A percentile compares a stretch with the other conserved stretches of the same genome.
Conservation (phyloP, 2,888 invertebrate species). For the Limenitis camilla region DNA sequence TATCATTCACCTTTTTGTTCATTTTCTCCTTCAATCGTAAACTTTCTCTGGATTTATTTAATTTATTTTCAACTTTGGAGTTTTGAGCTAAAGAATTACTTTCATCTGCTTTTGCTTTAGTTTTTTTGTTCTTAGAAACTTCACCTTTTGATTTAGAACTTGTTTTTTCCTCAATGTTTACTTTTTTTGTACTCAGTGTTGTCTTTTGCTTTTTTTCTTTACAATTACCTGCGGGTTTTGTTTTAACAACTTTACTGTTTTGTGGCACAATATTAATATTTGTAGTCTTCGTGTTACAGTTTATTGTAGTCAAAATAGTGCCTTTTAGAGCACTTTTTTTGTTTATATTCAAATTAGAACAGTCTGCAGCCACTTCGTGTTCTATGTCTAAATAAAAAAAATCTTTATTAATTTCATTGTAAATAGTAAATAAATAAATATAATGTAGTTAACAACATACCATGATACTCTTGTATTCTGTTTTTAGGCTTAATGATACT, state of each 20-base stretch:
- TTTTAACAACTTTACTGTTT: slow-evolving; percentile 1
- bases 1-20: background rate
- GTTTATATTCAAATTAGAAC: background rate
- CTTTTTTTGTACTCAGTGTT: background rate
- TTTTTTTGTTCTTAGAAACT: background rate
- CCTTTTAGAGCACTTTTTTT: slow-evolving; percentile 6
- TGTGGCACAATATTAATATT: slow-evolving; percentile 9
- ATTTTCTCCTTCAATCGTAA: slow-evolving; percentile 9
- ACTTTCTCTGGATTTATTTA: slow-evolving; percentile 8
- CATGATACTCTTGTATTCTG: slow-evolving; percentile 21
- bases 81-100: background rate
- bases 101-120: background rate
- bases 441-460: too few species aligned
- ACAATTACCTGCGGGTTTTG: background rate
- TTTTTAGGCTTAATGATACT: slow-evolving; percentile 21
- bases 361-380: background rate
- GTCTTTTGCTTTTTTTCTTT: background rate
- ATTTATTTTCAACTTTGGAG: slow-evolving; percentile 1
- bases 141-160: slow-evolving; percentile 1
- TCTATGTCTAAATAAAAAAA: background rate
- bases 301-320: slow-evolving; percentile 7
- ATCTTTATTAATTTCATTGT: too few species aligned
- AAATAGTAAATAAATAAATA: too few species aligned
- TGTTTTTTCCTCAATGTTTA: background rate
- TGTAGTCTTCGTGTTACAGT: slow-evolving; percentile 3